Evolutionary conservation across 2,113 vertebrate genomes (phyloP).

Genomic region (Mirounga angustirostris): DNA sequence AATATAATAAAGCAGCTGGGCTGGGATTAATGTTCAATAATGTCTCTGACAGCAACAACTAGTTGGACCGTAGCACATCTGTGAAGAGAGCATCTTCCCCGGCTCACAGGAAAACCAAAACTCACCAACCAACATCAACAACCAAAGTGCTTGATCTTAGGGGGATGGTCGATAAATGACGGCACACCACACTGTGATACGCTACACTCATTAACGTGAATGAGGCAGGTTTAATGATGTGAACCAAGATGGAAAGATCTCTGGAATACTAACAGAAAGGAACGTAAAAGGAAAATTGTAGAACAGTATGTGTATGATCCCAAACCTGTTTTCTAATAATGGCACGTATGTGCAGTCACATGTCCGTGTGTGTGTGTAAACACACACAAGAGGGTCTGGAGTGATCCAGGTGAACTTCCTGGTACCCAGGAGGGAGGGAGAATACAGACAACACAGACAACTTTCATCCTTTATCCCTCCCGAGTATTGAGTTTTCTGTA

Average conservation of each 20-base stretch:
- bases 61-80: not conserved
- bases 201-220: accelerated
- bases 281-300: not conserved
- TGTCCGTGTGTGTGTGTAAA: not conserved
- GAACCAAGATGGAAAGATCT: not conserved
- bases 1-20: conserved; percentile 78
- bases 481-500: too few relatives aligned
- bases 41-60: not conserved
- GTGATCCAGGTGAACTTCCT: not conserved
- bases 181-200: not conserved
- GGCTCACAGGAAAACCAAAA: not conserved
- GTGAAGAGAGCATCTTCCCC: not conserved
- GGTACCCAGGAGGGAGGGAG: too few relatives aligned
- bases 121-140: not conserved
- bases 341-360: not conserved
- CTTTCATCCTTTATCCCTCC: too few relatives aligned
- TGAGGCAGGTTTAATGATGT: accelerated
- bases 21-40: conserved; percentile 57
- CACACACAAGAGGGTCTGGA: too few relatives aligned
- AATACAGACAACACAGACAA: accelerated
- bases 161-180: not conserved
- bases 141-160: accelerated
- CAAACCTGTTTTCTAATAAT: not conserved
- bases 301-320: accelerated
- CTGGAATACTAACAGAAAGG: not conserved